Base-by-base conservation (phyloP, 2,888 invertebrate species). In the Odontothrips loti region DNA sequence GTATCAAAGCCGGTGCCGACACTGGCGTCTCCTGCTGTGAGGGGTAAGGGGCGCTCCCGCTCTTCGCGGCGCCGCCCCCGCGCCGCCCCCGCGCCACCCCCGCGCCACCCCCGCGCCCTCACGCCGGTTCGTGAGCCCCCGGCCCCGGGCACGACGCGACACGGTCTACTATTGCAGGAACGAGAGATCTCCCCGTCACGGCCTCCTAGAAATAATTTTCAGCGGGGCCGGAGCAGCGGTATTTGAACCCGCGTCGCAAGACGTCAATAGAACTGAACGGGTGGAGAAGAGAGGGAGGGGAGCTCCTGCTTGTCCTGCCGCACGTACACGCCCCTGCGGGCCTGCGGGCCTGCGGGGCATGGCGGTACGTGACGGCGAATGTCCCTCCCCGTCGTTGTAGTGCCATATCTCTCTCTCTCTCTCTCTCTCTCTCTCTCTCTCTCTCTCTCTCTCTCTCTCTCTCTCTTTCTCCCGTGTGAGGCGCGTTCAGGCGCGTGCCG, bases 181-280 rank as follows among this genome's bases (percentile, higher is more conserved):
- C 34, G 34, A 43, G 34, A 43, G 34, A 43, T 43, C 34, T 43
- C 34, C 34, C 34, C 34, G n/a, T 47, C 12, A 12, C 63, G 34
- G 63, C 23, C 43, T 34, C 47, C 47, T 75, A 82, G n/a, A 81
- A 81, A 81, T 81, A 80, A 82, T 80, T 78, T 68, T 79, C 47
- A 47, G 79, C 43, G 51, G 43, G 58, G 78, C 75, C 48, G 47
- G 63, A 79, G 68, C 68, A 79, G 68, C 63, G 47, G 27, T n/a
- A 20, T n/a, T 63, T 23, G 80, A 47, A 48, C 17, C 48, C 34
- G 3, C 43, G 15, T 47, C 51, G 1, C 29, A 27, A 47, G 29
- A n/a, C 47, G 1, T 34, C 48, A 34, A 9, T 51, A 29, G 58
- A 11, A 29, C 58, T 51, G 29, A 4, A 43, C 34, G n/a, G n/a